Conservation (phyloP, 2,888 invertebrate genomes). For the Apodemia duryi region DNA sequence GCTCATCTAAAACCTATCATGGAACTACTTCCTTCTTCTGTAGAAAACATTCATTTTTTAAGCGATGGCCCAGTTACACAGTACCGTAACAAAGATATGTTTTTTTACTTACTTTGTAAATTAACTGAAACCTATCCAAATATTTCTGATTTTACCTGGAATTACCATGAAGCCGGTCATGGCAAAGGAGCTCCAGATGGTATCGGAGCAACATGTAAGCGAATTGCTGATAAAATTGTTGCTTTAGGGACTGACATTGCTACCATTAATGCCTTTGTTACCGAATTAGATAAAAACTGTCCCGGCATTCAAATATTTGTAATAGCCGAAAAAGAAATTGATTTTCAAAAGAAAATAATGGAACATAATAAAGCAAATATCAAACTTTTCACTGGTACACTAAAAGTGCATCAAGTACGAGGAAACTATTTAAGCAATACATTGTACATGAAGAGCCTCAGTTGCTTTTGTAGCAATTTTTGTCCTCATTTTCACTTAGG, state of each 20-base stretch:
- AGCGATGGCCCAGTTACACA: too few relatives aligned
- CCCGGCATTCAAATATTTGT: constrained; percentile 28
- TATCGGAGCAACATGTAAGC: constrained; percentile 31
- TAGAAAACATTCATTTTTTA: too few relatives aligned
- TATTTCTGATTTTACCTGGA: constrained; percentile 32
- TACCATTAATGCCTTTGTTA: constrained; percentile 18
- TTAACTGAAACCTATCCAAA: constrained; percentile 17
- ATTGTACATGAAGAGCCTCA: constrained; percentile 31
- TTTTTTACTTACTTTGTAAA: too few relatives aligned
- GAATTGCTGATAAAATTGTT: constrained; percentile 25
- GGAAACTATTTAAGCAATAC: constrained; percentile 28
- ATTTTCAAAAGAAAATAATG: constrained; percentile 29
- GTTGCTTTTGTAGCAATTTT: constrained; percentile 30
- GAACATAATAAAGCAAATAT: constrained; percentile 28
- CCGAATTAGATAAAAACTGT: constrained; percentile 24
- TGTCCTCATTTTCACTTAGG: constrained; percentile 30
- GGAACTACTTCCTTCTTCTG: too few relatives aligned
- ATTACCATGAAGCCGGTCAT: constrained; percentile 32
- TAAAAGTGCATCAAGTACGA: constrained; percentile 30
- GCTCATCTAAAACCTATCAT: too few relatives aligned
- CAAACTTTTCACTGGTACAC: constrained; percentile 17
- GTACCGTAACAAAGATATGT: too few relatives aligned
- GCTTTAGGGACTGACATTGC: constrained; percentile 29
- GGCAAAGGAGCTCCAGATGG: constrained; percentile 33
- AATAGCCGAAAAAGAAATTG: constrained; percentile 17